Conservation (phyloP, 30 jellyfish, hydroid and myxozoan species). For the Aurelia sp. region DNA sequence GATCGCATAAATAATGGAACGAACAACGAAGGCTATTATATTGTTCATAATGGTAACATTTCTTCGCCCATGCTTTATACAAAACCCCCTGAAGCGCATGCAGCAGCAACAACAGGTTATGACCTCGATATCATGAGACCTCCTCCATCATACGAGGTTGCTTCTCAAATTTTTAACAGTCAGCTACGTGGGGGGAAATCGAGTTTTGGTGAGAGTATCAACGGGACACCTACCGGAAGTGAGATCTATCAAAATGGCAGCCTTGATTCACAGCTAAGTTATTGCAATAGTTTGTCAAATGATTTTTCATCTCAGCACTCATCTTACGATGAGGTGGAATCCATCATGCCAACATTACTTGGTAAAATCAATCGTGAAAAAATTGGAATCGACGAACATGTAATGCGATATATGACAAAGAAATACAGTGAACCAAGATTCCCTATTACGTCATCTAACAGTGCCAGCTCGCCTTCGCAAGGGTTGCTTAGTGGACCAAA, state of each 20-base stretch:
- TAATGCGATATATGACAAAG: conserved; percentile 86
- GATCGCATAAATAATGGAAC: background rate
- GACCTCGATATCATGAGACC: conserved; percentile 62
- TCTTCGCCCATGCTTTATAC: background rate
- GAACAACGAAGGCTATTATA: background rate
- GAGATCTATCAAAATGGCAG: conserved; percentile 6
- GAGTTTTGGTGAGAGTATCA: background rate
- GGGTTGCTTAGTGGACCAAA: too few relatives aligned
- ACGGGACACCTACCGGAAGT: background rate
- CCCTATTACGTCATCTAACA: conserved; percentile 17
- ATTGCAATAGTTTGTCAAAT: background rate
- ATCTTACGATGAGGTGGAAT: conserved; percentile 60
- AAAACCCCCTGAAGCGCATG: background rate
- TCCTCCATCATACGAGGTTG: conserved; percentile 68
- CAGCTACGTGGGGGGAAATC: conserved; percentile 50
- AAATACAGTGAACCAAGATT: conserved; percentile 95
- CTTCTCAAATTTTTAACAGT: conserved; percentile 53
- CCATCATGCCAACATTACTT: conserved; percentile 16
- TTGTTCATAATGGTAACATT: background rate
- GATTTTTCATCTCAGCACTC: conserved; percentile 48
- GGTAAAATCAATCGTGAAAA: conserved; percentile 42
- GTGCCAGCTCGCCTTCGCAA: conserved; percentile 2
- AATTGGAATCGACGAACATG: conserved; percentile 73
- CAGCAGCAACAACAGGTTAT: background rate
- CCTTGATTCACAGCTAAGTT: background rate